A percentile compares a stretch with the other conserved stretches of the same genome.
Conservation (phyloP, 1,140 invertebrate species). For the Lepidurus packardi region DNA sequence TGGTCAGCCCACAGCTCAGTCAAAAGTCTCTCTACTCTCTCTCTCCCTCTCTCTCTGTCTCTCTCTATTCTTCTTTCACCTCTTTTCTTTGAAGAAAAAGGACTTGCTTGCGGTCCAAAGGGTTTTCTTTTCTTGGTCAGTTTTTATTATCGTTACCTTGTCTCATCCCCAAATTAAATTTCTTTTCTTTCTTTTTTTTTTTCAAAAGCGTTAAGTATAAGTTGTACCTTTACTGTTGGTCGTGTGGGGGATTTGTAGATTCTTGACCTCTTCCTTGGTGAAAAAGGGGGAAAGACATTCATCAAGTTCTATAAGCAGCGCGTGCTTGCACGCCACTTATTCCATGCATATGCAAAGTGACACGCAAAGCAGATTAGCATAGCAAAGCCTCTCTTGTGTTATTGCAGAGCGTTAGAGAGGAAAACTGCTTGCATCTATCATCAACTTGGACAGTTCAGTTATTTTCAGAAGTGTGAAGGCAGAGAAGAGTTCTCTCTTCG, state of each 20-base stretch:
- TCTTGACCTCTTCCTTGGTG: not conserved
- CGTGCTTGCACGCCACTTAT: constrained; percentile 17
- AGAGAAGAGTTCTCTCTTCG: too few species aligned
- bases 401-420: too few species aligned
- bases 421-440: too few species aligned
- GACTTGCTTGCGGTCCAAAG: not conserved
- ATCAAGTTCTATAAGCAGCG: constrained; percentile 12
- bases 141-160: constrained; percentile 24
- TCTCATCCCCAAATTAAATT: constrained; percentile 19
- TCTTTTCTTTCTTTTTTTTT: constrained; percentile 4
- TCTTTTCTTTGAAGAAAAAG: constrained; percentile 26
- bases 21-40: constrained; percentile 1
- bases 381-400: not conserved
- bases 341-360: constrained; percentile 18
- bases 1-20: constrained; percentile 31
- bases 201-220: not conserved
- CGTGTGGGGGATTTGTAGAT: not conserved
- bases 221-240: not conserved
- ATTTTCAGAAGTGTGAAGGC: constrained; percentile 1
- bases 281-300: constrained; percentile 1
- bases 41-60: not conserved
- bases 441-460: not conserved
- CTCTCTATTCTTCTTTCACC: constrained; percentile 27
- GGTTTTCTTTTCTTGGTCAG: not conserved
- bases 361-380: constrained; percentile 10